These are phyloP conservation scores for Tokudaia tokunoshimensis DNA, from an alignment of 2,797 vertebrate genomes.

Conservation along the genomic window DNA sequence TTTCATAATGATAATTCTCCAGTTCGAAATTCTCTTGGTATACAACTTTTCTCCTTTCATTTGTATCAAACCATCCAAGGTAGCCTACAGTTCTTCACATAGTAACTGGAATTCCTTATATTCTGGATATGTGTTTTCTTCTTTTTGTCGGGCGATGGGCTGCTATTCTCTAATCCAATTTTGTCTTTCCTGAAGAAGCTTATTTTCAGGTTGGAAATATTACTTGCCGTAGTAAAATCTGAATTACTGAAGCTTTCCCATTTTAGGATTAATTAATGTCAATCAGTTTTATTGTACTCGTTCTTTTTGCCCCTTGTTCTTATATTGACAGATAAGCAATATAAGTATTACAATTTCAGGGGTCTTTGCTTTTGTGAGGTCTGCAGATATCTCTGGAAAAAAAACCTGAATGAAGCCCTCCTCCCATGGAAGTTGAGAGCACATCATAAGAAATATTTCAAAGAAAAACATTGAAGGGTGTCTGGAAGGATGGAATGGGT, in stretches of 20 bases:
- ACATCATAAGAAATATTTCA: conserved; percentile 52
- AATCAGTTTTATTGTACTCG: conserved; percentile 95
- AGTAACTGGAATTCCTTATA: conserved; percentile 89
- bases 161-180: conserved; percentile 79
- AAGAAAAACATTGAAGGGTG: conserved; percentile 41
- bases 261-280: conserved; percentile 95
- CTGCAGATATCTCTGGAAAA: background rate
- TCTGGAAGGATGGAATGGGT: conserved; percentile 11
- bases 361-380: conserved; percentile 68
- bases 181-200: conserved; percentile 86
- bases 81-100: conserved; percentile 90
- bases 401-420: background rate
- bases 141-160: background rate
- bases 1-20: conserved; percentile 90
- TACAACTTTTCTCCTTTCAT: conserved; percentile 93
- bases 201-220: conserved; percentile 91
- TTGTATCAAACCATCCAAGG: conserved; percentile 92
- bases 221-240: conserved; percentile 89
- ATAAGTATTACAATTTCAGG: conserved; percentile 81
- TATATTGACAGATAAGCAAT: conserved; percentile 90
- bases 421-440: background rate
- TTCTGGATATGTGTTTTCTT: conserved; percentile 69
- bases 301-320: conserved; percentile 89
- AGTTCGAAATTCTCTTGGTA: conserved; percentile 92
- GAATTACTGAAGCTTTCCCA: conserved; percentile 93